phyloP scores from a whole-genome alignment of 2,888 invertebrate genomes.

The Watsonalla cultraria region DNA sequence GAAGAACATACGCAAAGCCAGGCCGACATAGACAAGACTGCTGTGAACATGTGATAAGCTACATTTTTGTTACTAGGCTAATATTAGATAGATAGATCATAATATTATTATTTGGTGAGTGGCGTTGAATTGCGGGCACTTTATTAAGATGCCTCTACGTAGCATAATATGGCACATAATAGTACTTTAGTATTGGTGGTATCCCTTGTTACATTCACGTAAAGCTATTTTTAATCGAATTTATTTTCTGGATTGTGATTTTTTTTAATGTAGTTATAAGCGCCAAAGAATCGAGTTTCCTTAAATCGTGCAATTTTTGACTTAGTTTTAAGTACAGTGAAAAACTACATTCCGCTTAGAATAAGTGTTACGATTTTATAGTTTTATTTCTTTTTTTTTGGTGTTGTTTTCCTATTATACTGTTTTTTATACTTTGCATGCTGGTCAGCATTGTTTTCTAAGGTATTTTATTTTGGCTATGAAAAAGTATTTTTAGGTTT shows the following conservation, averaged over 20 bases:
- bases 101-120: constrained; percentile 38
- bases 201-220: constrained; percentile 33
- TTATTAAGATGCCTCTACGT: constrained; percentile 12
- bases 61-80: constrained; percentile 38
- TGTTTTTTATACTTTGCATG: constrained; percentile 52
- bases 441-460: constrained; percentile 38
- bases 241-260: constrained; percentile 60
- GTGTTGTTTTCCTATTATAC: constrained; percentile 40
- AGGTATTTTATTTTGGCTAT: constrained; percentile 16
- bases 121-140: constrained; percentile 26
- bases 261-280: constrained; percentile 56
- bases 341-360: constrained; percentile 38
- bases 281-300: constrained; percentile 69
- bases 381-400: constrained; percentile 28
- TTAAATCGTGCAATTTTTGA: constrained; percentile 64
- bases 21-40: constrained; percentile 66
- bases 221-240: constrained; percentile 47
- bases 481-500: constrained; percentile 14
- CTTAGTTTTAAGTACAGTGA: constrained; percentile 39
- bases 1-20: constrained; percentile 86
- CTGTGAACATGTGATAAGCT: constrained; percentile 63
- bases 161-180: constrained; percentile 47
- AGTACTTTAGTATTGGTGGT: constrained; percentile 34
- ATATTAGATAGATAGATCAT: constrained; percentile 29
- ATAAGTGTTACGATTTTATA: constrained; percentile 41